These are phyloP conservation scores for Oryzaephilus surinamensis DNA, from an alignment of 1,140 invertebrate genomes.

Conservation along the genomic window DNA sequence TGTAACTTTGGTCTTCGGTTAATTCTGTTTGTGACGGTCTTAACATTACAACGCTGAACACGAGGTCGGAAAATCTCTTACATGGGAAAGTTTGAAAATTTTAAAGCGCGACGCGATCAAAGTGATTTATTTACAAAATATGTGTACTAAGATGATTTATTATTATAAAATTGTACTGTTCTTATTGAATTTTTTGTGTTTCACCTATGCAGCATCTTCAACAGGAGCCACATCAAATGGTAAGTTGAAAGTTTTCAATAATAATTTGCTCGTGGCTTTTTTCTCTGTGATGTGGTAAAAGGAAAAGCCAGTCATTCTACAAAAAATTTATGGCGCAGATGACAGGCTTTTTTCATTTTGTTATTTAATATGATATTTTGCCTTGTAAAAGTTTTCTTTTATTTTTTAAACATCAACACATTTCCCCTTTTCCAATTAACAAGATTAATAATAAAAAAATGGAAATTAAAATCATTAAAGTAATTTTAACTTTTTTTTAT, in stretches of 20 bases:
- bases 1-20: conserved; percentile 17
- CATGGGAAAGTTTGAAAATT: too few species aligned
- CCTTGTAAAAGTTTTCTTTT: too few species aligned
- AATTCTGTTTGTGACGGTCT: background rate
- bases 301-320: conserved; percentile 19
- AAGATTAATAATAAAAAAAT: too few species aligned
- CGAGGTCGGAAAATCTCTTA: too few species aligned
- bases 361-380: too few species aligned
- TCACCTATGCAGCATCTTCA: conserved; percentile 16
- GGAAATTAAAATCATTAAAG: too few species aligned
- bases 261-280: too few species aligned
- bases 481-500: too few species aligned
- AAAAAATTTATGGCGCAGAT: conserved; percentile 24
- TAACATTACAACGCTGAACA: background rate
- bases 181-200: conserved; percentile 12
- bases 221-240: conserved; percentile 24
- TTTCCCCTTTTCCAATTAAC: too few species aligned
- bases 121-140: conserved; percentile 1
- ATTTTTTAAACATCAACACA: too few species aligned
- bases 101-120: background rate
- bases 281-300: conserved; percentile 5
- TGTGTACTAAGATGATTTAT: conserved; percentile 4
- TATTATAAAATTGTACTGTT: conserved; percentile 15
- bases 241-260: conserved; percentile 12
- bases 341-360: conserved; percentile 18